Conservation (phyloP, 2,113 vertebrate species). For the Eubucco bourcierii region DNA sequence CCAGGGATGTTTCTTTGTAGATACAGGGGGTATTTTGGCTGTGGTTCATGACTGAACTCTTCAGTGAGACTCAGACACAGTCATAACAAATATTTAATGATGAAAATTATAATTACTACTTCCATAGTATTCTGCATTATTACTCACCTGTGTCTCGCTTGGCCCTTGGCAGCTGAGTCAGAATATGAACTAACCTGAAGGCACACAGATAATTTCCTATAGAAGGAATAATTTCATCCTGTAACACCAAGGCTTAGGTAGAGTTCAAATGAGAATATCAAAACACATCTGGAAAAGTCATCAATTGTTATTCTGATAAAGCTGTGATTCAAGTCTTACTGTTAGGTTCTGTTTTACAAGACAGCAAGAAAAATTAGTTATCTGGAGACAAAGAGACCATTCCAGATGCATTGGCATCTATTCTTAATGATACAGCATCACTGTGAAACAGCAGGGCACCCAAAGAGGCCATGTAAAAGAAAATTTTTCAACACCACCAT, state of each 20-base stretch:
- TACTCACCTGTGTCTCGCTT: background rate
- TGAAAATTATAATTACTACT: background rate
- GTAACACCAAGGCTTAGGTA: background rate
- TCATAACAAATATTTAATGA: background rate
- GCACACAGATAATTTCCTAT: background rate
- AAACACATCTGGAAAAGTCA: background rate
- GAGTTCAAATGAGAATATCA: background rate
- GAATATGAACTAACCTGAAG: background rate
- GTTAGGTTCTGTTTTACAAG: background rate
- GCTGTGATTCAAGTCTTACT: background rate
- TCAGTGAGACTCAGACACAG: background rate
- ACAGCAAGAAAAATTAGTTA: background rate
- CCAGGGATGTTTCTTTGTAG: background rate
- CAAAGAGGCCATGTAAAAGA: background rate
- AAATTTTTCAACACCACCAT: background rate
- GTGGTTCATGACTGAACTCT: background rate
- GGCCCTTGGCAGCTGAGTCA: background rate
- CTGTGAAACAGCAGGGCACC: background rate
- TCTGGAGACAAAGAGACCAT: background rate
- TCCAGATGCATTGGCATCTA: background rate
- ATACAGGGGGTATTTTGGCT: background rate
- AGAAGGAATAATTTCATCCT: background rate
- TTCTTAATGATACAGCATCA: rapidly evolving
- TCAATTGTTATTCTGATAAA: background rate
- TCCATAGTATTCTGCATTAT: background rate